Percentiles rank a stretch among this genome's conserved stretches.
These are phyloP conservation scores for Timema cristinae DNA, from an alignment of 2,888 invertebrate species.

Conservation along the genomic window DNA sequence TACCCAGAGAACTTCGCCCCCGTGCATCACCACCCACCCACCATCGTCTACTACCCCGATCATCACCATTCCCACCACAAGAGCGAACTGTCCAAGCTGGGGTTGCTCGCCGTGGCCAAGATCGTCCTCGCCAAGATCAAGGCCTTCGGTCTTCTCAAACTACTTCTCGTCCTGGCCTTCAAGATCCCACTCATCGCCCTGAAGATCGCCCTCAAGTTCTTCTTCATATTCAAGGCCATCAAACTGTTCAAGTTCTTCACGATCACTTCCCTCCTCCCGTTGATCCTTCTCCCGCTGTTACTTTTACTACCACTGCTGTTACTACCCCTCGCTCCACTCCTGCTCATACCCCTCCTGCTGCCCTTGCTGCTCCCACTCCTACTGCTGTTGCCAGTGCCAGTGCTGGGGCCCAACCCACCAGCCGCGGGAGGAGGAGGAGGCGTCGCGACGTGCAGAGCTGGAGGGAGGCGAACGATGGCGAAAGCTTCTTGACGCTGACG, in stretches of 20 bases:
- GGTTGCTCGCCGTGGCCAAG: slow-evolving; percentile 26
- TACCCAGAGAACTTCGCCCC: too few relatives aligned
- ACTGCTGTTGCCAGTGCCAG: slow-evolving; percentile 22
- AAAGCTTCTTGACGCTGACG: slow-evolving; percentile 19
- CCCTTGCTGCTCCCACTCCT: slow-evolving; percentile 21
- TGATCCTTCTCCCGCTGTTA: slow-evolving; percentile 21
- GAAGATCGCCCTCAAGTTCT: slow-evolving; percentile 25
- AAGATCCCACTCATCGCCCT: slow-evolving; percentile 24
- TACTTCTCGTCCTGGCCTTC: slow-evolving; percentile 20
- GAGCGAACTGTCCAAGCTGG: slow-evolving; percentile 22
- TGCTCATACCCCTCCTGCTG: slow-evolving; percentile 21
- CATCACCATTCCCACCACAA: slow-evolving; percentile 14
- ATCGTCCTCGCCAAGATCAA: slow-evolving; percentile 25
- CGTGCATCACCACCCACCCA: slow-evolving; percentile 10
- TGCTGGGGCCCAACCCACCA: not conserved
- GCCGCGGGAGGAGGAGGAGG: not conserved
- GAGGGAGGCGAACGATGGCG: slow-evolving; percentile 14
- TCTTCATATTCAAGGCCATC: slow-evolving; percentile 24
- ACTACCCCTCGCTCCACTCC: slow-evolving; percentile 15
- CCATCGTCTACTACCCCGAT: slow-evolving; percentile 12
- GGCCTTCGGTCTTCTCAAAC: slow-evolving; percentile 22
- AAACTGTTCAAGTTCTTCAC: slow-evolving; percentile 23
- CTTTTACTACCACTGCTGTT: slow-evolving; percentile 21
- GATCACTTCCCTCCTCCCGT: slow-evolving; percentile 15
- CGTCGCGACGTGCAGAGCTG: slow-evolving; percentile 9